phyloP scores from a whole-genome alignment of 2,888 invertebrate genomes.

The Quadriops clusia region DNA sequence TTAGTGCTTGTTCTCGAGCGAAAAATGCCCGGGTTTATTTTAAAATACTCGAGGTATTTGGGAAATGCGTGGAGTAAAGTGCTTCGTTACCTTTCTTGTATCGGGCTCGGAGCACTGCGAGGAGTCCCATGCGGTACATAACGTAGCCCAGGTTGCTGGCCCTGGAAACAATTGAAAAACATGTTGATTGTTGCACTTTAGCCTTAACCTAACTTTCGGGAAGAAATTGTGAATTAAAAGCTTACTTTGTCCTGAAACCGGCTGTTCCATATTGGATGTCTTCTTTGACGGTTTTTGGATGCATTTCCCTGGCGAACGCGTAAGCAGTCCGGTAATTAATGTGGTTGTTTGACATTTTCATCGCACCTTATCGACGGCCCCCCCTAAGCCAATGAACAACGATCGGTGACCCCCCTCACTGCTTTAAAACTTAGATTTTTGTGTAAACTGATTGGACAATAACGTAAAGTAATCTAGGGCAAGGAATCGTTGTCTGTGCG shows the following conservation, averaged over 20 bases:
- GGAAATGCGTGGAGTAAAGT: too few relatives aligned
- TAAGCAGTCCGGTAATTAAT: constrained; percentile 47
- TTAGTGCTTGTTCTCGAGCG: too few relatives aligned
- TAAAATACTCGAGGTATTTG: too few relatives aligned
- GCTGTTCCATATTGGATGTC: constrained; percentile 74
- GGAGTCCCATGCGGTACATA: constrained; percentile 86
- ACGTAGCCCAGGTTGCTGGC: constrained; percentile 79
- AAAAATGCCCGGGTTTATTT: too few relatives aligned
- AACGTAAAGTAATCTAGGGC: too few relatives aligned
- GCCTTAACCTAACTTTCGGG: constrained; percentile 11
- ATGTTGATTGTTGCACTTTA: not conserved
- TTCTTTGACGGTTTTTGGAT: constrained; percentile 54
- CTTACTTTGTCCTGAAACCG: constrained; percentile 73
- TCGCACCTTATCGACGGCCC: too few relatives aligned
- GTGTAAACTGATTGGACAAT: too few relatives aligned
- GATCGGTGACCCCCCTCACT: too few relatives aligned
- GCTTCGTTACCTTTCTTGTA: constrained; percentile 69
- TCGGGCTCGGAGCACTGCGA: constrained; percentile 82
- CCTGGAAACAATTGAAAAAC: constrained; percentile 40
- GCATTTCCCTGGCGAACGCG: constrained; percentile 69
- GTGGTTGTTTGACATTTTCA: too few relatives aligned
- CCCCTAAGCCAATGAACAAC: too few relatives aligned
- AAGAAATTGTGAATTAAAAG: not conserved
- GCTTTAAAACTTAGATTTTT: too few relatives aligned
- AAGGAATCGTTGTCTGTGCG: too few relatives aligned